Evolutionary conservation across 2,888 invertebrate genomes (phyloP).

Genomic region (Luperina testacea): DNA sequence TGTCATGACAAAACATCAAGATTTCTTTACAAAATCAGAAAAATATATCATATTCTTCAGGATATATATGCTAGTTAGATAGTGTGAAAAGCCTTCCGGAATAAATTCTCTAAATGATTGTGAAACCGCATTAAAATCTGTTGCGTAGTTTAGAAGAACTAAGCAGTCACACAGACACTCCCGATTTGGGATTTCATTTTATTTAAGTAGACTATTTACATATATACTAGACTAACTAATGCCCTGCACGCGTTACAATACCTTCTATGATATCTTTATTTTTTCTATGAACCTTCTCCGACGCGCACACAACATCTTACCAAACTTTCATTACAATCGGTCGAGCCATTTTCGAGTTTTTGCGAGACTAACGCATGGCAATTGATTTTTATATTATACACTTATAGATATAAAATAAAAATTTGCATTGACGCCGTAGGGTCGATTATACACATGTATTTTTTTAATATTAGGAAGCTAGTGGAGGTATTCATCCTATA

Average conservation of each 20-base stretch:
- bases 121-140: not conserved
- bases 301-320: not conserved
- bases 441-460: constrained; percentile 13
- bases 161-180: not conserved
- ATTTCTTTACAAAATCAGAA: not conserved
- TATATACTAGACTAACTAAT: not conserved
- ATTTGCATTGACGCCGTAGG: not conserved
- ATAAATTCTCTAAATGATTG: not conserved
- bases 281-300: not conserved
- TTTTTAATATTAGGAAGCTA: constrained; percentile 48
- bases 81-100: not conserved
- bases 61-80: no score
- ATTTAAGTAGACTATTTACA: not conserved
- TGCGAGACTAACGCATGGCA: no score
- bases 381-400: not conserved
- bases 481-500: constrained; percentile 43
- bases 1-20: not conserved
- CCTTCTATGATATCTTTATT: not conserved
- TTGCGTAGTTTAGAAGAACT: not conserved
- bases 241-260: no score
- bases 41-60: no score
- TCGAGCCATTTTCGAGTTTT: no score
- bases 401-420: not conserved
- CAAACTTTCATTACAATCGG: no score
- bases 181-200: not conserved